A percentile compares a stretch with the other conserved stretches of the same genome.
Evolutionary conservation across 2,113 vertebrate species (phyloP).

Genomic region (Passer montanus): DNA sequence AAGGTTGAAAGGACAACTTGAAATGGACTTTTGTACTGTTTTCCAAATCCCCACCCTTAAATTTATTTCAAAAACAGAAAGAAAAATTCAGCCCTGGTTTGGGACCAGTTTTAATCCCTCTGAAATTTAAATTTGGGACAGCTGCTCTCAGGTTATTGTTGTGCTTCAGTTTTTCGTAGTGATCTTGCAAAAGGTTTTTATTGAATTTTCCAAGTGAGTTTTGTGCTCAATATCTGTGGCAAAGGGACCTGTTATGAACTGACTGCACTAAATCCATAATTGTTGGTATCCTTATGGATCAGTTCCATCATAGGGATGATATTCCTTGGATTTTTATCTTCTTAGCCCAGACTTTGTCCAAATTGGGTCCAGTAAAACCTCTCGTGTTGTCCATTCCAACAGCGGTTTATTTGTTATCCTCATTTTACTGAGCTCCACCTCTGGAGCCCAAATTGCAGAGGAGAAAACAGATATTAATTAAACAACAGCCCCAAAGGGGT

Average conservation of each 20-base stretch:
- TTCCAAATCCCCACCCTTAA: neutral
- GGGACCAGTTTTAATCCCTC: neutral
- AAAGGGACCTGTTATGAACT: neutral
- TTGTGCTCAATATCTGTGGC: neutral
- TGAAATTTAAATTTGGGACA: neutral
- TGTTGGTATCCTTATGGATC: fast-evolving
- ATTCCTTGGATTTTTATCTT: neutral
- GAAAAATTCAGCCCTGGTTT: neutral
- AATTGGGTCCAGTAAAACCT: fast-evolving
- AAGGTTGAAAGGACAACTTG: neutral
- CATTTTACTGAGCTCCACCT: neutral
- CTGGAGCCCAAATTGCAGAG: neutral
- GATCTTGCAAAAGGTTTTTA: neutral
- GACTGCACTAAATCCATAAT: neutral
- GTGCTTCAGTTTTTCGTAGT: neutral
- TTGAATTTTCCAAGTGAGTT: neutral
- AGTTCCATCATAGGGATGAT: fast-evolving
- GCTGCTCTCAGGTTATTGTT: neutral
- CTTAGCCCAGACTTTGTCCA: neutral
- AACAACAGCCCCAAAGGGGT: neutral
- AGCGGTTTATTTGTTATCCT: fast-evolving
- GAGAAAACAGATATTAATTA: neutral
- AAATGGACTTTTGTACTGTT: neutral
- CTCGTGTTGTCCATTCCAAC: neutral
- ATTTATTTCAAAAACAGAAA: neutral